Base-by-base conservation (phyloP, 2,113 vertebrate genomes). In the Hystrix cristata region DNA sequence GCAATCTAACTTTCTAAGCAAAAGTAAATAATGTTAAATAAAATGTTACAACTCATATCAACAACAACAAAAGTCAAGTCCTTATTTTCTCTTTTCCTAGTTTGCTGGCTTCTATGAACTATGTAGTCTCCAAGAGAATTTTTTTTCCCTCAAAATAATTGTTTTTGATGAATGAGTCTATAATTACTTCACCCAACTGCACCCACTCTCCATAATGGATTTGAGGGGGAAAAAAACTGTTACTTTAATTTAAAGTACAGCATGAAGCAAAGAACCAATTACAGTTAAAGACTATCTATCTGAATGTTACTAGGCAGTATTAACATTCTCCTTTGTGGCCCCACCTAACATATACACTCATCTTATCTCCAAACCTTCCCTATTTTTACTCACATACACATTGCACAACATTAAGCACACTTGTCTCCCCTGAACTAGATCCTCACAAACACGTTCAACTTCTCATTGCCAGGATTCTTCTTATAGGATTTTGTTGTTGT, bases 1-100 rank as follows among this genome's bases (percentile, higher is more conserved):
- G 14, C 43, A 88, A 29, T 13, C 90, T 71, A 93, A 84, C 18
- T 88, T 80, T 31, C 69, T 72, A 83, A 91, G n/a, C 74, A 94
- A 94, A 96, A 90, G 46, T 87, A 82, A 95, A 80, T 29, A 43
- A 90, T 15, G 23, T 51, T 53, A 95, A 85, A 48, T 53, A 95
- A 85, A 48, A 53, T 46, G 51, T 62, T 53, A 74, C 5, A 84
- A 86, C 67, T 67, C 23, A 38, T 15, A 87, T 2, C 53, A 92
- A 27, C 12, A 87, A 55, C 53, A 96, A 84, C 25, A 48, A 71
- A 67, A 53, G 43, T 34, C 84, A 72, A 89, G 29, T 82, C 8
- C 69, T 87, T 78, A 46, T 82, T 72, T 87, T 21, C 15, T 31
- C 87, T 74, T 59, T 79, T 92, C 46, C 67, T 90, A 16, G n/a